A percentile compares a stretch with the other conserved stretches of the same genome.
phyloP scores from a whole-genome alignment of 2,113 vertebrate genomes.

The Corythoichthys intestinalis region DNA sequence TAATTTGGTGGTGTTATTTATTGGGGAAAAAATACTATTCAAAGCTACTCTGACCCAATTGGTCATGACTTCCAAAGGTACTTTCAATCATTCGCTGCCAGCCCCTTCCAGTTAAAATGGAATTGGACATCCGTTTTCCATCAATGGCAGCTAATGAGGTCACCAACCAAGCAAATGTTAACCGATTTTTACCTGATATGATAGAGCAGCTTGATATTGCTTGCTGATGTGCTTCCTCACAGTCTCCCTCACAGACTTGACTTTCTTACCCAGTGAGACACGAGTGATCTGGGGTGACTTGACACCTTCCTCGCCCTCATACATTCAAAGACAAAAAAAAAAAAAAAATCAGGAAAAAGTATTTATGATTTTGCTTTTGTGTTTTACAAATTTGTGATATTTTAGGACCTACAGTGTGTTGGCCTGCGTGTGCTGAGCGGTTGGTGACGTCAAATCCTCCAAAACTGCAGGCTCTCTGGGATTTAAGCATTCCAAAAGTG shows the following conservation, averaged over 20 bases:
- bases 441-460: constrained; percentile 92
- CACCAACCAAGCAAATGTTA: too few relatives aligned
- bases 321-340: background rate
- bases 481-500: constrained; percentile 21
- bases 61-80: too few relatives aligned
- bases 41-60: too few relatives aligned
- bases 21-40: too few relatives aligned
- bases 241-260: constrained; percentile 94
- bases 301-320: constrained; percentile 79
- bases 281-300: constrained; percentile 86
- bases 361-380: background rate
- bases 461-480: constrained; percentile 95
- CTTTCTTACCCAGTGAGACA: constrained; percentile 92
- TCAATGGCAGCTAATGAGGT: too few relatives aligned
- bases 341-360: too few relatives aligned
- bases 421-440: constrained; percentile 75
- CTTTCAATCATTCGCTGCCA: too few relatives aligned
- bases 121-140: too few relatives aligned
- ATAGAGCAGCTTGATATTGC: constrained; percentile 81
- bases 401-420: constrained; percentile 39
- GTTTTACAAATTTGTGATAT: background rate
- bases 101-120: too few relatives aligned
- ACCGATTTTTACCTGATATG: constrained; percentile 76
- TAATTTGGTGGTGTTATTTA: too few relatives aligned
- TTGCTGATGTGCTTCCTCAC: constrained; percentile 97